Base-by-base conservation (phyloP, 2,888 invertebrate species). In the Drosophila gaucha region DNA sequence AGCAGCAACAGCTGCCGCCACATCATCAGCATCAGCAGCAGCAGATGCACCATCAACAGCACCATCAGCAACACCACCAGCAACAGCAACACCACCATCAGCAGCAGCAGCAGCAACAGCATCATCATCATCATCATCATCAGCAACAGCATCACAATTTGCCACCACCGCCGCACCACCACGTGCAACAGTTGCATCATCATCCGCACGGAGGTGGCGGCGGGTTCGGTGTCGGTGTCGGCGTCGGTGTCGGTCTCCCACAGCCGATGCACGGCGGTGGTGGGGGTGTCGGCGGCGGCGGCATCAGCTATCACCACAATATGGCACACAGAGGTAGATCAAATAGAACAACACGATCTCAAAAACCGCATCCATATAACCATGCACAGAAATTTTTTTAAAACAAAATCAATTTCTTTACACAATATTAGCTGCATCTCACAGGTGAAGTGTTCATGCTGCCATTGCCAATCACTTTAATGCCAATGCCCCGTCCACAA, bases 281-380 rank as follows among this genome's bases (percentile, higher is more conserved):
- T n/a, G 41, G 33, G 18, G 59, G 68, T 43, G 66, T 51, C 26
- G 39, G 33, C 18, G 67, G 59, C 14, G 72, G 60, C 12, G 63
- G 52, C 41, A 68, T 80, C 63, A 56, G 59, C 66, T 72, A 78
- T 65, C 82, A 88, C 74, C 91, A 87, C 78, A 90, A 90, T 77
- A 90, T 91, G 90, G 90, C 92, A 88, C 91, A 92, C 74, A 90
- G 92, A 92, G 92, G 92, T 92, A 92, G 92, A 92, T 91, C 88
- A 71, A 74, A 79, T 64, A 84, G 90, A 89, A 84, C 88, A 86
- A 91, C 91, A 90, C 88, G 90, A 89, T 91, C 90, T 89, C 91
- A 91, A 90, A 92, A 91, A 90, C 86, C 89, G 86, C 91, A 91
- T 90, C 92, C 92, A 77, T 92, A 92, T 91, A 90, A 90, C 78